Evolutionary conservation across 2,113 vertebrate genomes (phyloP).

Genomic region (Cynopterus brachyotis): DNA sequence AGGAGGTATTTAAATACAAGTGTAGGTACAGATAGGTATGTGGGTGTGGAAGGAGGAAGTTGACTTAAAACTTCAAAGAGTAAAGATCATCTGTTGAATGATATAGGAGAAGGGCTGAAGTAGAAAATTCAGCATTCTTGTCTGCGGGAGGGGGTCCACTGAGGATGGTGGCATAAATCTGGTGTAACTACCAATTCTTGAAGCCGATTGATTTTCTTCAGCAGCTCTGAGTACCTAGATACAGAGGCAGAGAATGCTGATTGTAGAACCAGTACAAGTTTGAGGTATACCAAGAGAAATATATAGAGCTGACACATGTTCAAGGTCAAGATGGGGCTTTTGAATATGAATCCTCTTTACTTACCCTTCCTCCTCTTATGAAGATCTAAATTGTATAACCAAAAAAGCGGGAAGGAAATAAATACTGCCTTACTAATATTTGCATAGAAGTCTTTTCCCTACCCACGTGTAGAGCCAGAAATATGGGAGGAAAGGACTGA

Average conservation of each 20-base stretch:
- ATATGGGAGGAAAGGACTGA: background rate
- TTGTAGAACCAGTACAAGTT: background rate
- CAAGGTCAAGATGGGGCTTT: background rate
- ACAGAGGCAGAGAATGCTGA: background rate
- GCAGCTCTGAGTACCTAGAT: background rate
- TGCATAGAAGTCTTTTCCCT: background rate
- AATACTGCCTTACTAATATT: background rate
- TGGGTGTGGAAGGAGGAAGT: background rate
- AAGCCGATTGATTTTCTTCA: background rate
- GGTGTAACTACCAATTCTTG: background rate
- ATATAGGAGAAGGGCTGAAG: background rate
- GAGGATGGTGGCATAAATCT: background rate
- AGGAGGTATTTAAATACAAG: background rate
- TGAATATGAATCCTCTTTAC: background rate
- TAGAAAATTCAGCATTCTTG: background rate
- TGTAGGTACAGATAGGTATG: background rate
- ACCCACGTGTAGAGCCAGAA: background rate
- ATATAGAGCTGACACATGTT: background rate
- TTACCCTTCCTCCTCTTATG: background rate
- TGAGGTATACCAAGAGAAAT: background rate
- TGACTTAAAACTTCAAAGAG: background rate
- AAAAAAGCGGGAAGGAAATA: background rate
- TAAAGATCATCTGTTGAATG: background rate
- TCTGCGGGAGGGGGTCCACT: background rate
- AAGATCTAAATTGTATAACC: background rate